Evolutionary conservation across 2,113 vertebrate genomes (phyloP).

Genomic region (Abramis brama): DNA sequence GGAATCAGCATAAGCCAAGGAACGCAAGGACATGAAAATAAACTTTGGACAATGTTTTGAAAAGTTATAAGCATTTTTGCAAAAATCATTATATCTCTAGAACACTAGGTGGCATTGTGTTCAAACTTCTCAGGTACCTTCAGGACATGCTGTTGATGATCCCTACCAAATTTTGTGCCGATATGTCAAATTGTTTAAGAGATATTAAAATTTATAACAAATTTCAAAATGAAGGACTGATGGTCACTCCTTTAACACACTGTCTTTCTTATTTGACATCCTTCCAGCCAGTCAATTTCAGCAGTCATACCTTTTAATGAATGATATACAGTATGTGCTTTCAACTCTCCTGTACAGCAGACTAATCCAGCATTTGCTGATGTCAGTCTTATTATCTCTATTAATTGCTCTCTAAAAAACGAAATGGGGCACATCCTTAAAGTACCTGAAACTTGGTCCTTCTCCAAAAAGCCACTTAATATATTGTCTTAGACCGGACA

Average conservation of each 20-base stretch:
- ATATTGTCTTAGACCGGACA: slow-evolving; percentile 30
- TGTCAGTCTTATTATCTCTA: slow-evolving; percentile 43
- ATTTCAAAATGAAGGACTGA: too few relatives aligned
- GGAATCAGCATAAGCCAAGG: too few relatives aligned
- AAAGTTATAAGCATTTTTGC: too few relatives aligned
- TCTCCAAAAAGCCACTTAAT: slow-evolving; percentile 51
- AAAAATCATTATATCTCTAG: too few relatives aligned
- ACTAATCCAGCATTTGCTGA: background rate
- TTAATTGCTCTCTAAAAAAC: slow-evolving; percentile 39
- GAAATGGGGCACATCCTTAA: slow-evolving; percentile 18
- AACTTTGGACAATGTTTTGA: too few relatives aligned
- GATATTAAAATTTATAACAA: too few relatives aligned
- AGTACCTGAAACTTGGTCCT: slow-evolving; percentile 27
- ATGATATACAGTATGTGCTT: background rate
- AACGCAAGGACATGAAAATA: too few relatives aligned
- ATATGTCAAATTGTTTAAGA: too few relatives aligned
- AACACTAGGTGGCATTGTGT: too few relatives aligned
- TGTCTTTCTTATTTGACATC: background rate
- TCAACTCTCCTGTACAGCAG: background rate
- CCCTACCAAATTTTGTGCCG: too few relatives aligned
- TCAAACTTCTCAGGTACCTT: too few relatives aligned
- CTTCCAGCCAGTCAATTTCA: background rate
- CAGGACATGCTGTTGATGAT: too few relatives aligned
- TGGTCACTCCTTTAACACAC: background rate
- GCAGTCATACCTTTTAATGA: background rate